Evolutionary conservation across 2,797 vertebrate species (phyloP).

Genomic region (Ceyx erithaca): DNA sequence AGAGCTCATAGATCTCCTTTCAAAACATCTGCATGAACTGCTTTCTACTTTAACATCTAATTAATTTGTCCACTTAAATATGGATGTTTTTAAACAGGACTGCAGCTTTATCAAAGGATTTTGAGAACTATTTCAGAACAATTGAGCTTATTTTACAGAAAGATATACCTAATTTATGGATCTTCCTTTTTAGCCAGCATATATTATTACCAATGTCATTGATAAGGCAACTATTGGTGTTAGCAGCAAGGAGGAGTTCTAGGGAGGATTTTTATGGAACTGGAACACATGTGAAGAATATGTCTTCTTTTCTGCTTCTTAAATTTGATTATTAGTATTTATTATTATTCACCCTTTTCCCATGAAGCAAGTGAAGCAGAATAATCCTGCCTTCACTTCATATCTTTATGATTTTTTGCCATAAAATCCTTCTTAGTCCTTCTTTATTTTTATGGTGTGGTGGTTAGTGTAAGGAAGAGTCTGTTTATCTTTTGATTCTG

Average conservation of each 20-base stretch:
- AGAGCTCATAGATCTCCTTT: not conserved
- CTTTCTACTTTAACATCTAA: not conserved
- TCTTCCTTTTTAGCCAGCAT: not conserved
- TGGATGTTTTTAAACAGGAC: not conserved
- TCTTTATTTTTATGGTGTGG: not conserved
- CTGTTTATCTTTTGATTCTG: not conserved
- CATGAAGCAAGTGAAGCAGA: not conserved
- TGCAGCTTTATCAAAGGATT: not conserved
- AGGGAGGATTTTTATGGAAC: not conserved
- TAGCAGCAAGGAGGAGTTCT: not conserved
- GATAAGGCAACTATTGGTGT: not conserved
- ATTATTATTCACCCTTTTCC: not conserved
- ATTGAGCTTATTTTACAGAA: not conserved
- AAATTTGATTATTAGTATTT: not conserved
- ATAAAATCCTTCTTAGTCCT: not conserved
- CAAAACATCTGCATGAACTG: not conserved
- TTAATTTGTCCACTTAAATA: not conserved
- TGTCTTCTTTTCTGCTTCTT: not conserved
- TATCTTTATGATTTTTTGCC: not conserved
- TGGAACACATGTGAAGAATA: not conserved
- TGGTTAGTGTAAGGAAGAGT: not conserved
- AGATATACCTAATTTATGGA: not conserved
- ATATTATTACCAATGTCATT: not conserved
- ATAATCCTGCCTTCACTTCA: not conserved
- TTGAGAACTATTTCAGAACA: not conserved